Evolutionary conservation across 2,797 vertebrate species (phyloP).

Genomic region (Sphenodon punctatus): DNA sequence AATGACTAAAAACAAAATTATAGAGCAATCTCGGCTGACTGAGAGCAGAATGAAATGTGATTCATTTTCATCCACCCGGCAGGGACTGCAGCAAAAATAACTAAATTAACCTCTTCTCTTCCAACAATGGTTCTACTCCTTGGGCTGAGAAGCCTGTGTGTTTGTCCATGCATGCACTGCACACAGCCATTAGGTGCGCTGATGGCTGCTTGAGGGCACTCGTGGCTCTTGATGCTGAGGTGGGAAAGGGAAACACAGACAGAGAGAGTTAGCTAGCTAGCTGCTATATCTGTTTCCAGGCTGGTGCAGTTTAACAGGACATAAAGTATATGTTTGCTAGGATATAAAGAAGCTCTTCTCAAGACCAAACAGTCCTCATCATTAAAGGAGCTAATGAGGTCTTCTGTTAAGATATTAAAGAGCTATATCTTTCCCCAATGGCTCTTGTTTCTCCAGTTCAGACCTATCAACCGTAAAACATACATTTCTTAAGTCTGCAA

Average conservation of each 20-base stretch:
- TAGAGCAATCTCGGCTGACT: conserved; percentile 73
- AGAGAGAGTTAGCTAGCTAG: background rate
- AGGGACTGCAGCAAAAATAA: conserved; percentile 45
- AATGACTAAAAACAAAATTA: conserved; percentile 79
- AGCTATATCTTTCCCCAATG: background rate
- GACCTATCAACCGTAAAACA: background rate
- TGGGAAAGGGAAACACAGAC: background rate
- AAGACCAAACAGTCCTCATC: background rate
- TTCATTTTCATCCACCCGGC: conserved; percentile 70
- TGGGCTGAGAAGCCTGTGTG: background rate
- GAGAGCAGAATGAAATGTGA: conserved; percentile 74
- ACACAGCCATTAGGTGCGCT: background rate
- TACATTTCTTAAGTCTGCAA: background rate
- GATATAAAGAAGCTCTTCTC: background rate
- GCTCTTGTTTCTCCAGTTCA: background rate
- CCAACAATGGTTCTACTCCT: background rate
- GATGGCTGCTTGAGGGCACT: background rate
- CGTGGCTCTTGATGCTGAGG: background rate
- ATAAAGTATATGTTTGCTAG: background rate
- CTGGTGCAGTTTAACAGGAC: background rate
- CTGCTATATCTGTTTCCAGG: background rate
- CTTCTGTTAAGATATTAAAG: background rate
- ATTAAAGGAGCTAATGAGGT: background rate
- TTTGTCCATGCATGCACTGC: background rate
- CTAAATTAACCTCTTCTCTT: conserved; percentile 55